phyloP scores from a whole-genome alignment of 1,140 invertebrate species.

The Galleria mellonella region DNA sequence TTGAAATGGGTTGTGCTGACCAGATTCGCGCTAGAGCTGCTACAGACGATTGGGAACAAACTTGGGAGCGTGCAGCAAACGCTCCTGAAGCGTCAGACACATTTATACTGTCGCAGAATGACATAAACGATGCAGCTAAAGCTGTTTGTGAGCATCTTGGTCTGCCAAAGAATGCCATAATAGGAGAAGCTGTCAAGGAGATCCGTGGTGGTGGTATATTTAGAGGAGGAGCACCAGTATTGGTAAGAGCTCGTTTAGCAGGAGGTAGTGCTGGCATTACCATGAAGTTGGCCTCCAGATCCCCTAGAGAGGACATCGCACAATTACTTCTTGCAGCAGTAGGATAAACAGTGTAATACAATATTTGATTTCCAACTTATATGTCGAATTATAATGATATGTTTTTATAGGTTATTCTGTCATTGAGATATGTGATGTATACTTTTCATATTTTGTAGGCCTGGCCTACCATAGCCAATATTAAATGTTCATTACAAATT shows the following conservation, averaged over 20 bases:
- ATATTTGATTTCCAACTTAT: neutral
- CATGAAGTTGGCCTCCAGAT: constrained; percentile 81
- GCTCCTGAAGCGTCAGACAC: constrained; percentile 52
- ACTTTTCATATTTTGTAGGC: too few species aligned
- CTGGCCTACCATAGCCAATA: too few species aligned
- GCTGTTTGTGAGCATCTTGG: constrained; percentile 88
- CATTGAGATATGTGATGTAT: too few species aligned
- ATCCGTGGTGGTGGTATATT: constrained; percentile 80
- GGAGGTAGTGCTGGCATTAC: constrained; percentile 85
- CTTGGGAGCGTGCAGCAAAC: constrained; percentile 46
- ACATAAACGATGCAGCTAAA: constrained; percentile 87
- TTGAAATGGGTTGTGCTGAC: constrained; percentile 81
- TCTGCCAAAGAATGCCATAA: constrained; percentile 80
- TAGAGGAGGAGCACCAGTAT: constrained; percentile 88
- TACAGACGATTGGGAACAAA: constrained; percentile 50
- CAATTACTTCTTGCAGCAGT: constrained; percentile 91
- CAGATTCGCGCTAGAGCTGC: constrained; percentile 79
- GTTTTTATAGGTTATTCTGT: too few species aligned
- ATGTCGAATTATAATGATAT: constrained; percentile 4
- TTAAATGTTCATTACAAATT: too few species aligned
- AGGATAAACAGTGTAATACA: constrained; percentile 77
- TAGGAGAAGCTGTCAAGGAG: constrained; percentile 74
- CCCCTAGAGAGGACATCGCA: constrained; percentile 80
- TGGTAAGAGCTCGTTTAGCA: constrained; percentile 90
- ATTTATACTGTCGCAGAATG: constrained; percentile 76